Percentiles rank a stretch among this genome's conserved stretches.
These are phyloP conservation scores for Benitochromis conjunctus DNA, from an alignment of 2,113 vertebrate species.

Conservation along the genomic window DNA sequence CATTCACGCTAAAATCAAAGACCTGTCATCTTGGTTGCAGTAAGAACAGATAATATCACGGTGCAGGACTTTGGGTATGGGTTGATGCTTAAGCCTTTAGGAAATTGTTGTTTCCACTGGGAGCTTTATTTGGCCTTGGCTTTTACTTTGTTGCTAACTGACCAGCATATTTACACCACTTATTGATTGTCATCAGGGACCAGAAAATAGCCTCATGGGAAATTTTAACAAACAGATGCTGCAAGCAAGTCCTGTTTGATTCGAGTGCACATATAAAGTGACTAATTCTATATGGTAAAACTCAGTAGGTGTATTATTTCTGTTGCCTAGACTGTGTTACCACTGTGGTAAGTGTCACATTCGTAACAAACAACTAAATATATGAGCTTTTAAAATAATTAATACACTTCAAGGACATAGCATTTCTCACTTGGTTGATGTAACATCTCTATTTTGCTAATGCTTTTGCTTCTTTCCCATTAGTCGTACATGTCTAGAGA, in stretches of 20 bases:
- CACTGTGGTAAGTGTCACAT: not conserved
- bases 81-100: slow-evolving; percentile 31
- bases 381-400: not conserved
- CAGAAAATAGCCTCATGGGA: not conserved
- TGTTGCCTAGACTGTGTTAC: not conserved
- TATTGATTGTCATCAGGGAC: not conserved
- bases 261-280: not conserved
- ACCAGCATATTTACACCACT: not conserved
- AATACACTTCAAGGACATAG: not conserved
- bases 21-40: slow-evolving; percentile 56
- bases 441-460: not conserved
- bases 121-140: slow-evolving; percentile 1
- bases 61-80: slow-evolving; percentile 40
- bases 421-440: not conserved
- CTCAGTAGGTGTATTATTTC: not conserved
- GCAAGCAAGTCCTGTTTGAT: not conserved
- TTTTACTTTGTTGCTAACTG: not conserved
- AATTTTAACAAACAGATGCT: not conserved
- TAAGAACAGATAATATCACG: slow-evolving; percentile 60
- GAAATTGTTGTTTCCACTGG: slow-evolving; percentile 29
- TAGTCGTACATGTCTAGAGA: not conserved
- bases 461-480: not conserved
- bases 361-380: not conserved
- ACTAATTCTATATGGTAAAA: not conserved
- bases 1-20: slow-evolving; percentile 71